Conservation (phyloP, 2,113 vertebrate species). For the Desmodus rotundus region DNA sequence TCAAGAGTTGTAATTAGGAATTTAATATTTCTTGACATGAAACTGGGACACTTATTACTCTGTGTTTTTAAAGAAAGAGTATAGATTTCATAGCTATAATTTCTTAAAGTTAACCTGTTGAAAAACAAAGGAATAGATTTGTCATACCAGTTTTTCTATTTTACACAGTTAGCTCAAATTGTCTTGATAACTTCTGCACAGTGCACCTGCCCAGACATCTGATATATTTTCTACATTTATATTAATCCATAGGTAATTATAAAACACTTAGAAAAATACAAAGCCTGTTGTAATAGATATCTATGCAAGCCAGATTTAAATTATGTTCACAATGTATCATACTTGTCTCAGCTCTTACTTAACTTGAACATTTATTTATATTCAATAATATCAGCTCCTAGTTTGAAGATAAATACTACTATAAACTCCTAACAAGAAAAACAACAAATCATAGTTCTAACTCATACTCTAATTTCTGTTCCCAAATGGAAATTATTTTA, state of each 20-base stretch:
- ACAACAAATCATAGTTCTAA: neutral
- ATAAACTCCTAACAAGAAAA: neutral
- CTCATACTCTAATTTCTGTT: neutral
- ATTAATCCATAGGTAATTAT: neutral
- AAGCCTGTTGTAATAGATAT: neutral
- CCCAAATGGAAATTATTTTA: neutral
- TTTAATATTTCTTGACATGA: neutral
- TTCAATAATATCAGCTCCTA: neutral
- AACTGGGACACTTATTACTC: neutral
- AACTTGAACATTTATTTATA: neutral
- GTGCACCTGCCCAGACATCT: neutral
- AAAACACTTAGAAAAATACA: neutral
- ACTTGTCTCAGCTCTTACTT: neutral
- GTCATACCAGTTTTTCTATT: neutral
- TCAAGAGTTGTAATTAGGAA: neutral
- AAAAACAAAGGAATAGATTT: neutral
- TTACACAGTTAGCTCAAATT: neutral
- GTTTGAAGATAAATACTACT: neutral
- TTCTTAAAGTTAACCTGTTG: neutral
- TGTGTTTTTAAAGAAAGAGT: neutral
- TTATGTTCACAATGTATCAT: neutral
- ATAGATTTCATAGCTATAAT: neutral
- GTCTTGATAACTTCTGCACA: neutral
- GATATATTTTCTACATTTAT: neutral
- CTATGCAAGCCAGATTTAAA: neutral